Conservation (phyloP, 1,140 invertebrate genomes). For the Wiebesia pumilae region DNA sequence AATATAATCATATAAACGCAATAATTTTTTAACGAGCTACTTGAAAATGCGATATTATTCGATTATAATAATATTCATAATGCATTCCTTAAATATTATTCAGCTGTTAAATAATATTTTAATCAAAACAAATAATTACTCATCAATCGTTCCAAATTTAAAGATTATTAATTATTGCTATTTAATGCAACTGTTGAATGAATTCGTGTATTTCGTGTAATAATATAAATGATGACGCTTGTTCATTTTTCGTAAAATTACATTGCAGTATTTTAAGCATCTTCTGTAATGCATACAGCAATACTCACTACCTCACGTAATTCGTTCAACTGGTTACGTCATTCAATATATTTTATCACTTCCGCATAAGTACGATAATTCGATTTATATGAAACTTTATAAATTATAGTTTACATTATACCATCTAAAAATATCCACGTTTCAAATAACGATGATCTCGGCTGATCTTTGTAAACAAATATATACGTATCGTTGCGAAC, state of each 20-base stretch:
- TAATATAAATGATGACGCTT: too few relatives aligned
- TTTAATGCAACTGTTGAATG: too few relatives aligned
- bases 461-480: background rate
- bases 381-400: background rate
- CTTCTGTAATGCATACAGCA: background rate
- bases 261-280: background rate
- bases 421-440: background rate
- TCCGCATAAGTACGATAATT: background rate
- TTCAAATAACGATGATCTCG: background rate
- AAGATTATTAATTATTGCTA: too few relatives aligned
- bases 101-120: too few relatives aligned
- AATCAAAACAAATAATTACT: too few relatives aligned
- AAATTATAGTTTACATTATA: background rate
- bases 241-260: too few relatives aligned
- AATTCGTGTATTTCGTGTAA: too few relatives aligned
- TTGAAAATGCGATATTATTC: too few relatives aligned
- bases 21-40: background rate
- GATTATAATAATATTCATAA: too few relatives aligned
- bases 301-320: background rate
- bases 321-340: background rate
- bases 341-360: background rate
- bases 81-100: too few relatives aligned
- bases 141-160: too few relatives aligned
- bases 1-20: background rate
- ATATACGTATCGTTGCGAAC: background rate